A percentile compares a stretch with the other conserved stretches of the same genome.
These are phyloP conservation scores for Chorisops tibialis DNA, from an alignment of 2,888 invertebrate genomes.

Conservation along the genomic window DNA sequence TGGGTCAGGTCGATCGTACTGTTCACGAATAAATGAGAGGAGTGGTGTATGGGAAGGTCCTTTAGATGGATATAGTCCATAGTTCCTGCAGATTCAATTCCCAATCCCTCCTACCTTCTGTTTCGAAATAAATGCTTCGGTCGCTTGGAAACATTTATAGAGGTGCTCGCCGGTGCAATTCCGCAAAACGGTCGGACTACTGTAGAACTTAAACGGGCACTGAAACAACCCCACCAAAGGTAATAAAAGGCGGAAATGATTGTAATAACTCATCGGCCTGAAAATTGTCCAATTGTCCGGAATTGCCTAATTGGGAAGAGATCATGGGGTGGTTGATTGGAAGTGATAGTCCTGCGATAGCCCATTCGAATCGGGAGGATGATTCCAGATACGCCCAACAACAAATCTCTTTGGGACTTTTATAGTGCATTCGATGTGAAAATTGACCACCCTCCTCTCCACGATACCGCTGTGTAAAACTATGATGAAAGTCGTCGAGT, in stretches of 20 bases:
- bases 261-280: slow-evolving; percentile 39
- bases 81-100: background rate
- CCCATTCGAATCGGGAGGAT: background rate
- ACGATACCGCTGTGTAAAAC: slow-evolving; percentile 30
- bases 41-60: background rate
- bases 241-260: slow-evolving; percentile 39
- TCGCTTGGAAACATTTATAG: no score
- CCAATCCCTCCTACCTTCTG: no score
- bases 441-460: background rate
- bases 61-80: background rate
- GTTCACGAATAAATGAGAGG: background rate
- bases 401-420: background rate
- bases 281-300: slow-evolving; percentile 38
- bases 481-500: background rate
- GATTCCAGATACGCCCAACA: background rate
- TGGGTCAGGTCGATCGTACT: background rate
- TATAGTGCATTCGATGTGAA: no score
- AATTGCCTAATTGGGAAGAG: slow-evolving; percentile 4
- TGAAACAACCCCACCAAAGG: slow-evolving; percentile 37
- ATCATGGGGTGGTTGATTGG: slow-evolving; percentile 1
- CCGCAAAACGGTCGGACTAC: no score
- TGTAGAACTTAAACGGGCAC: background rate
- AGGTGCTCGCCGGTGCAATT: no score
- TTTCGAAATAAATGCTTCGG: no score
- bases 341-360: background rate